These are phyloP conservation scores for Phengaris arion DNA, from an alignment of 2,888 invertebrate genomes.

Conservation along the genomic window DNA sequence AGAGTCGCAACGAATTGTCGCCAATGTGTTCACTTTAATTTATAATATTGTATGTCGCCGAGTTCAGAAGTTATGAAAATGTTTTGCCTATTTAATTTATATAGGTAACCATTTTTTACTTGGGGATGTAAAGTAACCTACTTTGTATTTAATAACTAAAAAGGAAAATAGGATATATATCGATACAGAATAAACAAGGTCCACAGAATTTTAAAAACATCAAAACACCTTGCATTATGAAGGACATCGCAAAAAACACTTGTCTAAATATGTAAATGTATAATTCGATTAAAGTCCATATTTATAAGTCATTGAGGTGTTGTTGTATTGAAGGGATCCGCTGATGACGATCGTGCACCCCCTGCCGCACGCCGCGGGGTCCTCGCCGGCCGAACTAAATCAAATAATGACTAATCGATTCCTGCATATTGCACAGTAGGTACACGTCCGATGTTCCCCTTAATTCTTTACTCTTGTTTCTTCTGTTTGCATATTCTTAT, in stretches of 20 bases:
- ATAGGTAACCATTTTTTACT: too few relatives aligned
- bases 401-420: constrained; percentile 80
- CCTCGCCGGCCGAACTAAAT: constrained; percentile 73
- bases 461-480: constrained; percentile 70
- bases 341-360: constrained; percentile 75
- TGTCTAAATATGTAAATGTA: constrained; percentile 19
- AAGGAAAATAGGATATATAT: too few relatives aligned
- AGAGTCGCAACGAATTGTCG: too few relatives aligned
- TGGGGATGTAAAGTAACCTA: too few relatives aligned
- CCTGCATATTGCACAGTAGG: constrained; percentile 78
- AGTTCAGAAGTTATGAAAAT: too few relatives aligned
- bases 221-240: neutral
- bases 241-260: constrained; percentile 10
- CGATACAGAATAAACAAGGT: neutral
- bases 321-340: constrained; percentile 55
- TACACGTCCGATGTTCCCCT: constrained; percentile 77
- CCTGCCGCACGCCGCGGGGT: constrained; percentile 70
- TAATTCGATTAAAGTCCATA: constrained; percentile 19
- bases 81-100: too few relatives aligned
- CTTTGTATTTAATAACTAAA: too few relatives aligned
- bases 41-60: too few relatives aligned
- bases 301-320: constrained; percentile 52
- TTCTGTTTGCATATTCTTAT: constrained; percentile 76
- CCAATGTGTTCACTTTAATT: too few relatives aligned
- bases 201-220: neutral